These are phyloP conservation scores for Spermophilus dauricus DNA, from an alignment of 2,113 vertebrate genomes.

Conservation along the genomic window DNA sequence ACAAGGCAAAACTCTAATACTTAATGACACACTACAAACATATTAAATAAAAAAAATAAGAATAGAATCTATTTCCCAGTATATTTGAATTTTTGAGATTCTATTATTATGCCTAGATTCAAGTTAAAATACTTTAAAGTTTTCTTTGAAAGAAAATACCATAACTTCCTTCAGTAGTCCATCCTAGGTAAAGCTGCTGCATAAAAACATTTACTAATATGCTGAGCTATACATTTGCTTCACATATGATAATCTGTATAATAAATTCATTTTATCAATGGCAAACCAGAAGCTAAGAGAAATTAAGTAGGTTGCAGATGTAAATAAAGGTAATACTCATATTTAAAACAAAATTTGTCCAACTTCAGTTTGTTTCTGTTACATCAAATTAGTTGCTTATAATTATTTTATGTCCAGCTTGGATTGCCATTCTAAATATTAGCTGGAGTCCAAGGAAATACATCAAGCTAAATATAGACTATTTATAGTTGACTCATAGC, in stretches of 20 bases:
- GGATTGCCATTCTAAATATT: background rate
- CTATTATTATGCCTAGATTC: background rate
- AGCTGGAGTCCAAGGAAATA: background rate
- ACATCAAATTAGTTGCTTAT: background rate
- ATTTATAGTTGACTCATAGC: background rate
- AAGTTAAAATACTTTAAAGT: background rate
- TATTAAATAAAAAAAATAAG: background rate
- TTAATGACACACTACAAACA: background rate
- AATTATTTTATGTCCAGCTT: background rate
- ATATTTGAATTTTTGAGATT: background rate
- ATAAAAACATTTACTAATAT: background rate
- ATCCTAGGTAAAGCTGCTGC: no score
- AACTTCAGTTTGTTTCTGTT: background rate
- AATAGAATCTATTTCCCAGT: background rate
- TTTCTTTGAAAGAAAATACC: background rate
- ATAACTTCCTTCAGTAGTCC: background rate
- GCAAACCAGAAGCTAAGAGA: background rate
- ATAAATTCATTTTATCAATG: background rate
- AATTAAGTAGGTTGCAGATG: background rate
- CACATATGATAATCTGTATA: background rate
- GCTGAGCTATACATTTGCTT: background rate
- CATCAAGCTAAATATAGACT: background rate
- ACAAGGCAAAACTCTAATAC: background rate
- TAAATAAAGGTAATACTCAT: background rate
- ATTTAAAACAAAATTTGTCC: background rate